Base-by-base conservation (phyloP, 2,797 vertebrate genomes). In the Sebastes dallii region DNA sequence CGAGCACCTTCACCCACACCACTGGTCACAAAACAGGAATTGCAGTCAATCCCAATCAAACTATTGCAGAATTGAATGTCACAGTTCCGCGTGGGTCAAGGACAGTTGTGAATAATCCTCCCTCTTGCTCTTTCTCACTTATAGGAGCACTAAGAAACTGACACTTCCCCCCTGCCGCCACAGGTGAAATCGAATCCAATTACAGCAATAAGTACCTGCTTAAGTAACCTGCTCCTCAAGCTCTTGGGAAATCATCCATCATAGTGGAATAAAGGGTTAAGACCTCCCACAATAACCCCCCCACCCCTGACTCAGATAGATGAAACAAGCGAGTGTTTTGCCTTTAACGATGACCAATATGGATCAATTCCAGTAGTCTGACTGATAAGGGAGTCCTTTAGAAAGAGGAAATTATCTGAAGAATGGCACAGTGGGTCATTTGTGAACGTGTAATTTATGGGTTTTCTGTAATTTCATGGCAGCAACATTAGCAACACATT, bases 151-250 rank as follows among this genome's bases (percentile, higher is more conserved):
- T 6, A 24, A 68, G 74, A 81, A 76, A 65, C 65, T 68, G 78
- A 86, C 82, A 80, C 69, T 50, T 67, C 34, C 75, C 29, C 34
- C 55, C 69, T 4, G 78, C 71, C 13, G 56, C 84, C 68, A 82
- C 84, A 84, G 80, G 86, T 93, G 81, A 84, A 85, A 94, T 92
- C 83, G 80, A 94, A 90, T 89, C 87, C 90, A 93, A 93, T 94
- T 89, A 92, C 14, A 2, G 82, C 86, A 68, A 82, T 92, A 91
- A 94, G 84, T 90, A 91, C 87, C 89, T 84, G 85, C 73, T 91
- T 92, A 88, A 92, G 89, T 85, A 90, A 88, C 88, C 82, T 71
- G 86, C 64, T 90, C 77, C 76, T 77, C 50, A 22, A 72, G 73
- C 73, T 81, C 80, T 13, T 72, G 69, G 72, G 71, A 86, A 46